These are phyloP conservation scores for Talpa occidentalis DNA, from an alignment of 2,113 vertebrate species.

Conservation along the genomic window DNA sequence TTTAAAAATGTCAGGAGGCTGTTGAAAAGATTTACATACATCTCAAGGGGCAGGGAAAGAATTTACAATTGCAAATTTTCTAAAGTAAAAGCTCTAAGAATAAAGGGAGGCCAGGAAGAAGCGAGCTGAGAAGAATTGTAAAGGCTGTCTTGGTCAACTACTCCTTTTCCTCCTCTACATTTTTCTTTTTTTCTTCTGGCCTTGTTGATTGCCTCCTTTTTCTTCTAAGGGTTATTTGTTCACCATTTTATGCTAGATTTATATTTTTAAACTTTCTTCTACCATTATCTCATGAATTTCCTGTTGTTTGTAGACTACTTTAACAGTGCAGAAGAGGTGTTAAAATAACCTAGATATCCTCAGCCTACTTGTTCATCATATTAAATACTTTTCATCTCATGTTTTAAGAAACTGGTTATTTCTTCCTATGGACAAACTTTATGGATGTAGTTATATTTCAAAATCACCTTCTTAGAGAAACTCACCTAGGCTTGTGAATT, in stretches of 20 bases:
- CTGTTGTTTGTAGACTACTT: background rate
- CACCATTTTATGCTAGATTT: background rate
- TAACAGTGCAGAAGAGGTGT: background rate
- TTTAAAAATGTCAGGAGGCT: background rate
- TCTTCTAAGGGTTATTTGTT: background rate
- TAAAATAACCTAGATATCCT: background rate
- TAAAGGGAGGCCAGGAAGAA: background rate
- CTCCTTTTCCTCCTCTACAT: background rate
- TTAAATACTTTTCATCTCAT: background rate
- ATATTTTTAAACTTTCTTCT: background rate
- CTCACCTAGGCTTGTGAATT: background rate
- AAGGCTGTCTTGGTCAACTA: background rate
- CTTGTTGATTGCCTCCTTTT: background rate
- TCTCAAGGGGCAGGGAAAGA: background rate
- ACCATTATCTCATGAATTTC: background rate
- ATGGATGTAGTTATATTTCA: background rate
- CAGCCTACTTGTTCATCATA: background rate
- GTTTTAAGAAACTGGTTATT: background rate
- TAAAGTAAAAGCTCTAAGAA: background rate
- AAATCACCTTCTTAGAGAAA: background rate
- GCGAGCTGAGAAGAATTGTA: background rate
- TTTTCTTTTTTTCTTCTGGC: background rate
- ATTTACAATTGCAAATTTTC: background rate
- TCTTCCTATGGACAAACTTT: background rate
- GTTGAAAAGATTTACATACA: background rate